These are phyloP conservation scores for Ctenomys sociabilis DNA, from an alignment of 2,113 vertebrate species.

Conservation along the genomic window DNA sequence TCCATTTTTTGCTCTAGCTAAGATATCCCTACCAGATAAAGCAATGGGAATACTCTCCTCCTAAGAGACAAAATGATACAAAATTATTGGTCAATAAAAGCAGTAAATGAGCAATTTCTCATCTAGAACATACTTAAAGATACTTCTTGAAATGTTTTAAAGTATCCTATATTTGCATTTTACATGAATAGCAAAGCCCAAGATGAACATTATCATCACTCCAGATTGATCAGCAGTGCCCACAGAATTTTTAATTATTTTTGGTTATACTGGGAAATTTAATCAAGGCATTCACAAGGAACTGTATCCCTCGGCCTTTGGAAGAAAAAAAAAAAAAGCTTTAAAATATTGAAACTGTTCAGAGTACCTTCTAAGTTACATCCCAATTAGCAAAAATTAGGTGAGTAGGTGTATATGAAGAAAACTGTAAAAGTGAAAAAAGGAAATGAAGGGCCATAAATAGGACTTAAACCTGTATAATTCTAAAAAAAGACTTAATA, in stretches of 20 bases:
- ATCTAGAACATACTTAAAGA: constrained; percentile 30
- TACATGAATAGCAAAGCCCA: constrained; percentile 19
- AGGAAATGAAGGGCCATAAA: not conserved
- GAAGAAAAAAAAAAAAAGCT: not conserved
- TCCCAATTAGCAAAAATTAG: not conserved
- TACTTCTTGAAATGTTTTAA: not conserved
- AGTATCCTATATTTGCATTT: not conserved
- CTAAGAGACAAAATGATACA: constrained; percentile 81
- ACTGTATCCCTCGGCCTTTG: not conserved
- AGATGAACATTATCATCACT: constrained; percentile 3
- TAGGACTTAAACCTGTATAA: not conserved
- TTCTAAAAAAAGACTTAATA: not conserved
- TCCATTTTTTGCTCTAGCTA: constrained; percentile 99
- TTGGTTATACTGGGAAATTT: not conserved
- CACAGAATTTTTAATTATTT: not conserved
- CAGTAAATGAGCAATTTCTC: not conserved
- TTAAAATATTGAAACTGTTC: not conserved
- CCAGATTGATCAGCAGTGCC: not conserved
- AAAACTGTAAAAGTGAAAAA: not conserved
- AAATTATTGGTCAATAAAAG: constrained; percentile 52
- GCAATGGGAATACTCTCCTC: constrained; percentile 99
- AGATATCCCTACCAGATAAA: constrained; percentile 99
- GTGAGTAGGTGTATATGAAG: not conserved
- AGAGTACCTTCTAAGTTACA: not conserved
- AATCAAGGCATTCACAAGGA: not conserved